Percentiles rank a stretch among this genome's conserved stretches.
Conservation (phyloP, 2,113 vertebrate species). For the Poeciliopsis occidentalis region DNA sequence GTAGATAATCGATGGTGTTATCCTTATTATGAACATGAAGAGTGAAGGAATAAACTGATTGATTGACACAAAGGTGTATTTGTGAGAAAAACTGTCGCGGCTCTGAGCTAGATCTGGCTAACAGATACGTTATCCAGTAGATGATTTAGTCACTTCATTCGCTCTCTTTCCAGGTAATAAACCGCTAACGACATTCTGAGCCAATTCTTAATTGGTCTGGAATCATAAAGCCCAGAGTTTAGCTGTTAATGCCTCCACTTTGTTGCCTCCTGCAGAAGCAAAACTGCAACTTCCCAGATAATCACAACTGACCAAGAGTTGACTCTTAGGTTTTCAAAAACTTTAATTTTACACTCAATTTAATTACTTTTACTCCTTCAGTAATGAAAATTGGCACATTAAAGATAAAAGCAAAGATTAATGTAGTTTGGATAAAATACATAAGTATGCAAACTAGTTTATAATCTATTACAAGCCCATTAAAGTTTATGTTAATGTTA, state of each 20-base stretch:
- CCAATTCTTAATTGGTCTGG: neutral
- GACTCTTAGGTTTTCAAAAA: too few relatives aligned
- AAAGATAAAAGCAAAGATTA: neutral
- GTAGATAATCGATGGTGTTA: neutral
- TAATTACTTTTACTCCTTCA: too few relatives aligned
- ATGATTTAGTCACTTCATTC: neutral
- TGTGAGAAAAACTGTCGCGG: neutral
- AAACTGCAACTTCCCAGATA: too few relatives aligned
- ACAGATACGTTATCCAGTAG: neutral
- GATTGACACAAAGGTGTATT: neutral
- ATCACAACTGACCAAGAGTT: too few relatives aligned
- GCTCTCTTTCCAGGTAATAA: neutral
- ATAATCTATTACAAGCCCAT: neutral
- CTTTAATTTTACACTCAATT: too few relatives aligned
- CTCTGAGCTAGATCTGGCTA: neutral
- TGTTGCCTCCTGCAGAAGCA: too few relatives aligned
- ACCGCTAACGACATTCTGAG: neutral
- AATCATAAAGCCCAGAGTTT: too few relatives aligned
- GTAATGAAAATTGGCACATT: too few relatives aligned
- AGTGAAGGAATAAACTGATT: neutral
- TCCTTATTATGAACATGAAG: neutral
- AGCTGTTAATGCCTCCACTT: too few relatives aligned
- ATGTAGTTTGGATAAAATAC: neutral
- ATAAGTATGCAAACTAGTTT: neutral
- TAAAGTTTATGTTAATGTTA: constrained; percentile 44